Conservation (phyloP, 2,113 vertebrate species). For the Ceyx cyanopectus region DNA sequence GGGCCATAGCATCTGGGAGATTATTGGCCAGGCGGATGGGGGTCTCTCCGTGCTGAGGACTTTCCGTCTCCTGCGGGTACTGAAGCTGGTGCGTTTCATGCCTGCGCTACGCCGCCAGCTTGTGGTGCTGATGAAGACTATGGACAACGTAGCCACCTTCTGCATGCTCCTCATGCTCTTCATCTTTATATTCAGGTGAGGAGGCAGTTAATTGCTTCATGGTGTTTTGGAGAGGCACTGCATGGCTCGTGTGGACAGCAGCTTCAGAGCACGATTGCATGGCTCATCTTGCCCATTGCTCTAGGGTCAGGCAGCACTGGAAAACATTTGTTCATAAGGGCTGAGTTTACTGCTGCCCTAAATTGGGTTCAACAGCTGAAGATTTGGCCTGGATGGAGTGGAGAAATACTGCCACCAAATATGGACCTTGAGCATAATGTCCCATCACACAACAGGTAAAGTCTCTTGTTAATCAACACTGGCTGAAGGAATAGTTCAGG, state of each 20-base stretch:
- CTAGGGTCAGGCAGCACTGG: background rate
- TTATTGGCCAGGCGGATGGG: constrained; percentile 91
- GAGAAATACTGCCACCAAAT: background rate
- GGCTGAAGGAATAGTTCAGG: background rate
- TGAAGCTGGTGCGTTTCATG: constrained; percentile 98
- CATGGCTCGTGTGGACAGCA: background rate
- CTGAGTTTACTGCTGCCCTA: background rate
- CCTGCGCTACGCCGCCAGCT: constrained; percentile 93
- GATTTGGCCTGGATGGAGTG: background rate
- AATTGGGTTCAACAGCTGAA: background rate
- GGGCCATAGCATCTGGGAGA: constrained; percentile 90
- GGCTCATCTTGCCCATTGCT: background rate
- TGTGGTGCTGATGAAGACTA: constrained; percentile 98
- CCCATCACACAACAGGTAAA: background rate
- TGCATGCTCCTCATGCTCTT: constrained; percentile 99
- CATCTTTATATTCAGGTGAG: constrained; percentile 98
- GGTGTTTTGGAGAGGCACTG: background rate
- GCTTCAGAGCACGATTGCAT: background rate
- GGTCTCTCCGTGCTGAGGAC: constrained; percentile 94
- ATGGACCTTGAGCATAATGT: background rate
- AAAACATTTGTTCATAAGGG: background rate
- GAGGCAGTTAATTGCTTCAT: background rate
- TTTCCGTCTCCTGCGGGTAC: constrained; percentile 91
- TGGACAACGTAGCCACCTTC: constrained; percentile 99
- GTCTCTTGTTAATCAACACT: background rate